Percentiles rank a stretch among this genome's conserved stretches.
Conservation (phyloP, 1,140 invertebrate species). For the Melanaphis sacchari region DNA sequence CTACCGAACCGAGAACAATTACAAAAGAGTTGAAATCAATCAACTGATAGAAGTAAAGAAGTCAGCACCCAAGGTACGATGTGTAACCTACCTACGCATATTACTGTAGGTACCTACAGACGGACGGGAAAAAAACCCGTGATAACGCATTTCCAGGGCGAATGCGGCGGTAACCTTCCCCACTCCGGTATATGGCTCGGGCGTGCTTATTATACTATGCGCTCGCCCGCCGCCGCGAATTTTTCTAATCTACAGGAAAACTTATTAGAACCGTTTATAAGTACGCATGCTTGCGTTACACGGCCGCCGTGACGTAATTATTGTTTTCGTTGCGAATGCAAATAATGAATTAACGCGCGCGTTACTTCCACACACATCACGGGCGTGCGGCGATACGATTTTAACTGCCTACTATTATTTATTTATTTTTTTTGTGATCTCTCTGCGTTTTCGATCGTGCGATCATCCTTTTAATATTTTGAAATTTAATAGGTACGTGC, state of each 20-base stretch:
- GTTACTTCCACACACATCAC: neutral
- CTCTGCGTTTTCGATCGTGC: neutral
- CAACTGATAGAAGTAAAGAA: neutral
- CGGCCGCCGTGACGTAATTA: neutral
- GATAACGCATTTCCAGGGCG: neutral
- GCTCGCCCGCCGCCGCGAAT: neutral
- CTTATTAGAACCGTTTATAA: neutral
- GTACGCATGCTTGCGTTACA: neutral
- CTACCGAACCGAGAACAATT: neutral
- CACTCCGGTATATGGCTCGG: neutral
- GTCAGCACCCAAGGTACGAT: neutral
- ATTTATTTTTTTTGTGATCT: neutral
- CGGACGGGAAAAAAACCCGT: neutral
- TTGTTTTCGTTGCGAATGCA: conserved; percentile 1
- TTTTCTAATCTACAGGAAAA: conserved; percentile 25
- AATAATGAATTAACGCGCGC: neutral
- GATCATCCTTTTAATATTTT: too few species aligned
- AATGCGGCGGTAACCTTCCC: neutral
- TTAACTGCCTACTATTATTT: neutral
- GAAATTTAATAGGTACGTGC: neutral
- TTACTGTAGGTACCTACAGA: neutral
- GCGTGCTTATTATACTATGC: neutral
- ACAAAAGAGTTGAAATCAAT: neutral
- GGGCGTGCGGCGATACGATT: neutral
- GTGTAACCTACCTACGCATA: neutral